Evolutionary conservation across 2,797 vertebrate genomes (phyloP), one percentile per base, ranked within the genome.

Genomic region (Linurgus olivaceus): DNA sequence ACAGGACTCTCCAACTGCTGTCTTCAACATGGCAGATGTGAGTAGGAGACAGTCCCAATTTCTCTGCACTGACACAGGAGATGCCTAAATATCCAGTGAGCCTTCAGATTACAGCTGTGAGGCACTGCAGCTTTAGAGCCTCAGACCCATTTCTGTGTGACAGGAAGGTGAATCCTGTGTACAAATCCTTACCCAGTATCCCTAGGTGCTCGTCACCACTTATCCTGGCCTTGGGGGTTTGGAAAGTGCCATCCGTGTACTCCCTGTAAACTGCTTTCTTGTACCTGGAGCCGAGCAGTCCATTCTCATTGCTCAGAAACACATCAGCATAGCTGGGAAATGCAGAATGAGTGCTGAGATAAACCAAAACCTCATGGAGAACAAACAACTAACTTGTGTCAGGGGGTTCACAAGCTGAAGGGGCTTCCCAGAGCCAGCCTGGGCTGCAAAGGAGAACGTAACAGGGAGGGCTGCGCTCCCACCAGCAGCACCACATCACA

Each of bases 251-350:
- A 70, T 98, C 98, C 0, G 92, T 98, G 67, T 98, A 98, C 52
- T 98, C 98, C 66, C 96, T 97, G 93, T 98, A 98, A 63, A 98
- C 91, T 26, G 96, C 98, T 81, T 98, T 98, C 96, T 98, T 98
- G 93, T 98, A 98, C 86, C 6, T 96, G 94, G 98, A 98, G 90
- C 98, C 98, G 0, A 98, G 95, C 26, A 98, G 97, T 26, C 98
- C 98, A 1, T 97, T 82, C 61, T 96, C 67, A 1, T 95, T 97
- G 92, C 75, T 98, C 96, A 98, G 84, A 91, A 98, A 98, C 31
- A 98, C 42, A 0, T 98, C 86, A 15, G 97, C 96, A 4, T 98
- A 98, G 94, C 98, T 98, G 95, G 72, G 94, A 59, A 93, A 96
- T 59, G 85, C 35, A 94, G 87, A 97, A 86, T 2, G 23, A 96